Conservation (phyloP, 2,113 vertebrate species). For the Epinephelus cyanopodus region DNA sequence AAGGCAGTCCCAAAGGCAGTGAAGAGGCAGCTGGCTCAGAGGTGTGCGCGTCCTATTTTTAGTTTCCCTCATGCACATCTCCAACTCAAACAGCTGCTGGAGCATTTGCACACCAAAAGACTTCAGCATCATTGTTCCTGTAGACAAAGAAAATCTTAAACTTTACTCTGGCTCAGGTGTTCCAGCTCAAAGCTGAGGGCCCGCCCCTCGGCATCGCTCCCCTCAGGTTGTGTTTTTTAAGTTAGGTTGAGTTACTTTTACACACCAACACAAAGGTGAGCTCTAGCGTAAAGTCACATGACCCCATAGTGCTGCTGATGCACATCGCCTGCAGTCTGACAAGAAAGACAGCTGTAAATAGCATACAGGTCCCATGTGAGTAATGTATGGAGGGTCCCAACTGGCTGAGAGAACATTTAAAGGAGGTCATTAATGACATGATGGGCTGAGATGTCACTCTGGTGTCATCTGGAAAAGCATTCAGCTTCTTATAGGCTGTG, state of each 20-base stretch:
- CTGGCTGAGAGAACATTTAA: conserved; percentile 44
- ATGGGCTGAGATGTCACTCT: conserved; percentile 32
- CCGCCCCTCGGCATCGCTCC: not conserved
- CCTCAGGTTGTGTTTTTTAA: conserved; percentile 29
- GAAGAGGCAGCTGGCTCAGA: conserved; percentile 81
- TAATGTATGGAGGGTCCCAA: conserved; percentile 50
- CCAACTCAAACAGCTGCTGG: conserved; percentile 80
- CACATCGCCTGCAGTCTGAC: conserved; percentile 51
- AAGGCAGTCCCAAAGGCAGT: conserved; percentile 74
- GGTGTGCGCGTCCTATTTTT: conserved; percentile 83
- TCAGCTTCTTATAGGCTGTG: not conserved
- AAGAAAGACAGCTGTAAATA: conserved; percentile 58
- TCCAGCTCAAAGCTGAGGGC: conserved; percentile 23
- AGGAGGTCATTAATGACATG: conserved; percentile 52
- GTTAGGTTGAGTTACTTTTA: conserved; percentile 37
- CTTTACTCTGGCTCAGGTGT: conserved; percentile 55
- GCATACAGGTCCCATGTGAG: conserved; percentile 46
- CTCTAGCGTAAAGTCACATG: conserved; percentile 49
- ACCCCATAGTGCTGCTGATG: conserved; percentile 33
- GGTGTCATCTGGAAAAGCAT: conserved; percentile 6
- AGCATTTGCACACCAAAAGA: conserved; percentile 67
- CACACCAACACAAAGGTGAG: conserved; percentile 38
- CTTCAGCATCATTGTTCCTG: conserved; percentile 26
- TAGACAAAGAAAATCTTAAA: conserved; percentile 37
- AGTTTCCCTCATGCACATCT: conserved; percentile 74